Evolutionary conservation across 2,113 vertebrate species (phyloP).

Genomic region (Psammodynastes pulverulentus): DNA sequence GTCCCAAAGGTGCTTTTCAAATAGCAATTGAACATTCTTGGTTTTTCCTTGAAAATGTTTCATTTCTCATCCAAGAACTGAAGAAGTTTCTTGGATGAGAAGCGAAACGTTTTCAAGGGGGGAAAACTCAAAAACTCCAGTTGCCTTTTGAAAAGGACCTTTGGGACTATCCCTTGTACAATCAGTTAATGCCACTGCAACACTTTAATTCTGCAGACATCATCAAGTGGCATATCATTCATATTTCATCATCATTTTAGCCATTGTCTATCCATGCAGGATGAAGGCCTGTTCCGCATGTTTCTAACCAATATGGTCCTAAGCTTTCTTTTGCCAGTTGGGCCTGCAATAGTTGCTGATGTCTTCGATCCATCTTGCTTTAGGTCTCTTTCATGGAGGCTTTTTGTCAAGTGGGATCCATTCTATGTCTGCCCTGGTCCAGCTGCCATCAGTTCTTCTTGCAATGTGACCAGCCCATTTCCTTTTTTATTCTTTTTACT

Average conservation of each 20-base stretch:
- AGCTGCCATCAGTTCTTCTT: background rate
- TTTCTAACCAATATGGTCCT: background rate
- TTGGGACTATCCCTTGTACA: too few species aligned
- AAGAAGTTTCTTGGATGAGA: too few species aligned
- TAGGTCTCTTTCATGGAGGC: background rate
- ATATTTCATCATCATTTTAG: background rate
- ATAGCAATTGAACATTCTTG: background rate
- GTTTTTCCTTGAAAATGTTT: background rate
- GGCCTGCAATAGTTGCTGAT: background rate
- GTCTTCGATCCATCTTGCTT: background rate
- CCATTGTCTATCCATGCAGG: too few species aligned
- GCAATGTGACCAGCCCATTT: background rate
- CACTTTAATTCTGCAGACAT: background rate
- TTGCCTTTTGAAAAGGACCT: too few species aligned
- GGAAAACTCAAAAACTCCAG: too few species aligned
- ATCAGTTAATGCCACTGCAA: background rate
- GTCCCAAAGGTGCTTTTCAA: background rate
- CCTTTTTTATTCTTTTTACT: background rate
- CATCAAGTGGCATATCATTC: background rate
- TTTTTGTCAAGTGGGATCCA: background rate
- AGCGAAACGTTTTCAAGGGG: too few species aligned
- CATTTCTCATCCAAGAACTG: too few species aligned
- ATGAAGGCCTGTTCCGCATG: background rate
- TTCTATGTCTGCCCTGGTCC: background rate
- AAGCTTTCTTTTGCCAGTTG: background rate